Percentiles rank a stretch among this genome's conserved stretches.
Conservation (phyloP, 2,113 vertebrate species). For the Gymnarchus niloticus region DNA sequence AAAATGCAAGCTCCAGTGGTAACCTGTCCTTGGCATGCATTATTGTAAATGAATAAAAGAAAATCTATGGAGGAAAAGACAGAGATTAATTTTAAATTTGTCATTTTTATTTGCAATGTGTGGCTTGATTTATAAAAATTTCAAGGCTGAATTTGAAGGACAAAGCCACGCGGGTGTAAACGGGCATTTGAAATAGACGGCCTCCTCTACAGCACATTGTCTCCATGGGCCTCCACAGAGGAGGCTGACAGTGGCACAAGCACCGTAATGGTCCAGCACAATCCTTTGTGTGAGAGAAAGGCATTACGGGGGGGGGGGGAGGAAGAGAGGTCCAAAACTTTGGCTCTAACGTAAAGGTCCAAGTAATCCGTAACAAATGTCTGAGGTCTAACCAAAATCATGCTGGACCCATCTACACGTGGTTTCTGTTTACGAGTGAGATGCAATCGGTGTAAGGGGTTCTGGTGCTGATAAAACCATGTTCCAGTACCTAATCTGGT, state of each 20-base stretch:
- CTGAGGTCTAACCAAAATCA: background rate
- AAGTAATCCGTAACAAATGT: background rate
- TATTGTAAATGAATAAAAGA: slow-evolving; percentile 1
- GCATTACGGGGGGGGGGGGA: too few species aligned
- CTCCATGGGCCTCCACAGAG: background rate
- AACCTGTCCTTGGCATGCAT: background rate
- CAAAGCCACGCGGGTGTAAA: slow-evolving; percentile 17
- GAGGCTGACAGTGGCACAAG: background rate
- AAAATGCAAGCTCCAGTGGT: background rate
- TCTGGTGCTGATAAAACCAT: background rate
- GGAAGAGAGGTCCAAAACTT: background rate
- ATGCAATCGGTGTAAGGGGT: background rate
- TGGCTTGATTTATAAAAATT: background rate
- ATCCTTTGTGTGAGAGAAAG: background rate
- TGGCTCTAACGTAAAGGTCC: background rate
- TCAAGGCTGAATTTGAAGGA: slow-evolving; percentile 36
- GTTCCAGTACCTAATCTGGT: background rate
- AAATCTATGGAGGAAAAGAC: background rate
- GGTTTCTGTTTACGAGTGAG: too few species aligned
- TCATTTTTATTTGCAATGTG: background rate
- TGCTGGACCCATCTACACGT: background rate
- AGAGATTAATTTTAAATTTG: background rate
- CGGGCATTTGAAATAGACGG: background rate
- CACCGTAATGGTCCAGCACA: background rate
- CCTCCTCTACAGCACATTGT: background rate